phyloP scores from a whole-genome alignment of 2,797 vertebrate species.

The Crenichthys baileyi region DNA sequence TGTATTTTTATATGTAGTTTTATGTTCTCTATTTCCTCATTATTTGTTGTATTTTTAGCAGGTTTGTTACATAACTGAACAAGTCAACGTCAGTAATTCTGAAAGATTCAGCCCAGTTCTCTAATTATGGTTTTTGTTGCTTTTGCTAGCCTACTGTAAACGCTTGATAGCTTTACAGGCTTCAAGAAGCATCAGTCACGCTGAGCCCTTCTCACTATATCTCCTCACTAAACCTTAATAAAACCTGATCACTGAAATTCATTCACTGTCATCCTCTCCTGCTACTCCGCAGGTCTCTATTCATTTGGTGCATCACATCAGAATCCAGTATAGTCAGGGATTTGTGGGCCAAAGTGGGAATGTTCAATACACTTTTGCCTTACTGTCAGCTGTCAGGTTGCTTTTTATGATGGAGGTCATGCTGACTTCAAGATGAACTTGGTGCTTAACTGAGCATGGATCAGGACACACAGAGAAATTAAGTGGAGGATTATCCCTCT shows the following conservation, averaged over 20 bases:
- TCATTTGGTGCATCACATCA: constrained; percentile 18
- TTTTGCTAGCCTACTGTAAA: constrained; percentile 51
- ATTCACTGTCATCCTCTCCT: constrained; percentile 40
- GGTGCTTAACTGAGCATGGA: constrained; percentile 29
- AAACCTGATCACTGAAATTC: constrained; percentile 52
- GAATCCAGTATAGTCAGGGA: neutral
- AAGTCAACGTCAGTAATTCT: constrained; percentile 13
- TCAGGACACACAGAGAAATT: constrained; percentile 36
- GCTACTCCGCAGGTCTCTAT: constrained; percentile 39
- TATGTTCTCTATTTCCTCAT: neutral
- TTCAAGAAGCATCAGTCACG: constrained; percentile 43
- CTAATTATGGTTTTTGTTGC: constrained; percentile 21
- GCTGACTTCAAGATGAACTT: constrained; percentile 30
- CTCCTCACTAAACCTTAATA: constrained; percentile 39
- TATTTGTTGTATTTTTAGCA: neutral
- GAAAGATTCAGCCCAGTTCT: constrained; percentile 12
- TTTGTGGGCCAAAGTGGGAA: neutral
- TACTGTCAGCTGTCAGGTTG: constrained; percentile 22
- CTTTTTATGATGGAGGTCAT: constrained; percentile 53
- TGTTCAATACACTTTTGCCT: constrained; percentile 17
- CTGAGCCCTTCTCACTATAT: constrained; percentile 9
- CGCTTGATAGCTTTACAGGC: constrained; percentile 52
- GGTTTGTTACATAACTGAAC: neutral
- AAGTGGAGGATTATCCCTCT: constrained; percentile 44
- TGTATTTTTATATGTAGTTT: neutral